phyloP scores from a whole-genome alignment of 2,888 invertebrate species.

The Calameuta idolon region DNA sequence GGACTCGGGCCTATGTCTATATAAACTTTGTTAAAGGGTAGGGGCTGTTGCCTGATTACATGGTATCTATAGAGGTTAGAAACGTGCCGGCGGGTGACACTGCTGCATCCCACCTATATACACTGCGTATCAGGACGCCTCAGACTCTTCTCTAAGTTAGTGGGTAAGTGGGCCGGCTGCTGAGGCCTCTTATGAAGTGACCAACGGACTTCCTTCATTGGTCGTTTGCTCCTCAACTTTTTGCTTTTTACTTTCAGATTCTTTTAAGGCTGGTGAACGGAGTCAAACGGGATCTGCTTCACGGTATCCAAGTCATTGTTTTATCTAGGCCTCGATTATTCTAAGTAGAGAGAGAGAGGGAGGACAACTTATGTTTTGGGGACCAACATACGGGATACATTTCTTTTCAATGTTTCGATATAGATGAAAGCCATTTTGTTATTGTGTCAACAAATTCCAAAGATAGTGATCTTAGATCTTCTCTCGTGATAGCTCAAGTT shows the following conservation, averaged over 20 bases:
- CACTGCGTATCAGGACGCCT: not conserved
- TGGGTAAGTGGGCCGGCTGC: slow-evolving; percentile 63
- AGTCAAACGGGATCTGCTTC: slow-evolving; percentile 29
- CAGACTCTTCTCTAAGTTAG: slow-evolving; percentile 46
- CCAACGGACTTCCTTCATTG: not conserved
- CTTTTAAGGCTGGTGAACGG: slow-evolving; percentile 3
- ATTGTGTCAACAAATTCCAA: not conserved
- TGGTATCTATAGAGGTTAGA: not conserved
- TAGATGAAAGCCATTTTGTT: not conserved
- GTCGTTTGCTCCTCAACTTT: slow-evolving; percentile 4
- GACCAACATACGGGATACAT: not conserved
- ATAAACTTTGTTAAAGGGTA: not conserved
- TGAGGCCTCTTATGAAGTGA: slow-evolving; percentile 16
- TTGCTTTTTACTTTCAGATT: slow-evolving; percentile 25
- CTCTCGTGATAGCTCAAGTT: not conserved
- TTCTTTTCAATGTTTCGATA: not conserved
- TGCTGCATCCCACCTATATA: not conserved
- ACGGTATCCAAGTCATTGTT: slow-evolving; percentile 10
- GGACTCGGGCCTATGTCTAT: not conserved
- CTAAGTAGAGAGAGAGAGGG: not conserved
- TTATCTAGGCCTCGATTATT: not conserved
- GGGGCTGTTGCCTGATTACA: not conserved
- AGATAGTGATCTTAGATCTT: not conserved
- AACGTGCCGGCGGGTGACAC: not conserved
- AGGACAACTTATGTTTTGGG: not conserved